These are phyloP conservation scores for Falco concolor DNA, from an alignment of 2,797 vertebrate genomes.

Conservation along the genomic window DNA sequence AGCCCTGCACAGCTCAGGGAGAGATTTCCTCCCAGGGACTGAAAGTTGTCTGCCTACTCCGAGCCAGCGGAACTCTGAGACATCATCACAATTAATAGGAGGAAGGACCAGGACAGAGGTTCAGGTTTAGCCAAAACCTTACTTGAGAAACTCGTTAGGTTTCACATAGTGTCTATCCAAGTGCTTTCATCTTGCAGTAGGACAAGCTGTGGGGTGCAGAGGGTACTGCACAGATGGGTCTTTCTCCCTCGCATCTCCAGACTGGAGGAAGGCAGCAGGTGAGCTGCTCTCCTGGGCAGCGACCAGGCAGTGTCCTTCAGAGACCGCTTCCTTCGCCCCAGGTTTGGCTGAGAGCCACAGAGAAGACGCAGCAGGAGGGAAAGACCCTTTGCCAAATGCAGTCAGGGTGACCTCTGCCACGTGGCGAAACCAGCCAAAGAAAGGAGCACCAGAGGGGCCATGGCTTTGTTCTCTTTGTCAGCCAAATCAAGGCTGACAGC, in stretches of 20 bases:
- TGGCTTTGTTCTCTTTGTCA: neutral
- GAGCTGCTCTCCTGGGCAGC: neutral
- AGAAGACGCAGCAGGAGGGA: neutral
- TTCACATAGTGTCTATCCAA: neutral
- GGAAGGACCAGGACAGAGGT: neutral
- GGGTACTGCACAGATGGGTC: neutral
- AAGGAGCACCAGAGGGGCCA: neutral
- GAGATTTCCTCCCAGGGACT: rapidly evolving
- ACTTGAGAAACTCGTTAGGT: neutral
- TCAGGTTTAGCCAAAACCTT: neutral
- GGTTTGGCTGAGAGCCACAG: neutral
- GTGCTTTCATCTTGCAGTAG: neutral
- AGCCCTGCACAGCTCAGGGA: neutral
- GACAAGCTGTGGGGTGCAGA: neutral
- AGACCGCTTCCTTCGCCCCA: neutral
- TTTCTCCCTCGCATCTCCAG: neutral
- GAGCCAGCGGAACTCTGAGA: neutral
- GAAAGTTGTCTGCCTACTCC: neutral
- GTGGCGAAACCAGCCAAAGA: neutral
- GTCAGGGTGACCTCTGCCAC: neutral
- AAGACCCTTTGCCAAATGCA: neutral
- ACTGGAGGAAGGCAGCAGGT: neutral
- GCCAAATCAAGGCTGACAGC: neutral
- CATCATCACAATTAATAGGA: neutral
- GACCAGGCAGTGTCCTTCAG: neutral